Percentiles rank a stretch among this genome's conserved stretches.
Evolutionary conservation across 2,888 invertebrate genomes (phyloP).

Genomic region (Oithona nana): DNA sequence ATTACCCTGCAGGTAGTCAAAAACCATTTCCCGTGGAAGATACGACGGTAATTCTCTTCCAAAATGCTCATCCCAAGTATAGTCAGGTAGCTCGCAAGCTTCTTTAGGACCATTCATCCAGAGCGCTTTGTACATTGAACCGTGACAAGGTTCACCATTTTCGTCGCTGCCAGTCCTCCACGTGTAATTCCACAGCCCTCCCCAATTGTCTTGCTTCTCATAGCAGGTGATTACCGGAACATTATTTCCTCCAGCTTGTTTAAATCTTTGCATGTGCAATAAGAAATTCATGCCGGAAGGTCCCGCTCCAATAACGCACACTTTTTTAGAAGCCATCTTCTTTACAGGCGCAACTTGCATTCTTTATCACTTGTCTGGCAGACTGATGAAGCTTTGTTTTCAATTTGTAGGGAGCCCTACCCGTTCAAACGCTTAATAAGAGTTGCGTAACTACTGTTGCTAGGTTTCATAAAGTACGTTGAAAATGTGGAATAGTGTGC

Average conservation of each 20-base stretch:
- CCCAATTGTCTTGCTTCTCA: slow-evolving; percentile 26
- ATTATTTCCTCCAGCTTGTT: no score
- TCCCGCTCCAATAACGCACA: no score
- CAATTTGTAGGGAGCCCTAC: no score
- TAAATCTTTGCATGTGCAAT: not conserved
- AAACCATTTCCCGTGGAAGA: slow-evolving; percentile 15
- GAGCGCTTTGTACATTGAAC: slow-evolving; percentile 16
- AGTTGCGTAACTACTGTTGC: no score
- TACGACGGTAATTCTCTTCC: slow-evolving; percentile 15
- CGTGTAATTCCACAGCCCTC: slow-evolving; percentile 26
- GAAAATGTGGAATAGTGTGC: no score
- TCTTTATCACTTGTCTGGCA: no score
- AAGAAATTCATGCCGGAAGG: slow-evolving; percentile 8
- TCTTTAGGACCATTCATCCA: slow-evolving; percentile 24
- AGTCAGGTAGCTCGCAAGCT: slow-evolving; percentile 28
- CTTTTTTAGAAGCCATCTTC: no score
- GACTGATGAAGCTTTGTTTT: no score
- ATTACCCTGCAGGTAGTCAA: slow-evolving; percentile 17
- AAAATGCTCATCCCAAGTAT: slow-evolving; percentile 19
- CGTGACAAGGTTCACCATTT: slow-evolving; percentile 24
- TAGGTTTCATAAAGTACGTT: no score
- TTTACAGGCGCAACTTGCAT: no score
- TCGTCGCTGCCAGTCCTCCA: slow-evolving; percentile 24
- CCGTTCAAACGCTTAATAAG: no score
- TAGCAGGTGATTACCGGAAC: slow-evolving; percentile 26